phyloP scores from a whole-genome alignment of 2,888 invertebrate genomes.

The Caenorhabditis auriculariae region DNA sequence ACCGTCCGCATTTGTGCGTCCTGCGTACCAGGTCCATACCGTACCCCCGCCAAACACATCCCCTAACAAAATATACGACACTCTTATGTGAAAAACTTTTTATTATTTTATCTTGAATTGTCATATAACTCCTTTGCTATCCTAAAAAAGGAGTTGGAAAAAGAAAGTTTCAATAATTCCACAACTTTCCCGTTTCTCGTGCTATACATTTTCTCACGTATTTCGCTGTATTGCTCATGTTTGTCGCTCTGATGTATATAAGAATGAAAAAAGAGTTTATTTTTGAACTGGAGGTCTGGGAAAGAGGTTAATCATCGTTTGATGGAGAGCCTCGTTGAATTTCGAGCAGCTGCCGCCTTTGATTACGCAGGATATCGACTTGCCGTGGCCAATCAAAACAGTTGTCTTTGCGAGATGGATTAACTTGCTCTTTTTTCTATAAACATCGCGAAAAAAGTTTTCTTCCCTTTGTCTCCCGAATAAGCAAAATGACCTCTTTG shows the following conservation, averaged over 20 bases:
- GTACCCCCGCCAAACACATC: slow-evolving; percentile 25
- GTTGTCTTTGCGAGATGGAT: slow-evolving; percentile 26
- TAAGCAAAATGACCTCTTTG: no score
- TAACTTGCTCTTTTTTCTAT: slow-evolving; percentile 20
- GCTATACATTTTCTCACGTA: no score
- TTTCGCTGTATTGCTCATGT: no score
- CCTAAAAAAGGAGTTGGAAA: not conserved
- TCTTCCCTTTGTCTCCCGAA: no score
- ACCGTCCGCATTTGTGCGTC: slow-evolving; percentile 50
- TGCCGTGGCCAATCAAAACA: slow-evolving; percentile 14
- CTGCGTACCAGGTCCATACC: slow-evolving; percentile 36
- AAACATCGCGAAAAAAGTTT: no score
- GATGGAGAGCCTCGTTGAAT: slow-evolving; percentile 2
- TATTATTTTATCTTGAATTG: not conserved
- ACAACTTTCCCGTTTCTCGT: no score
- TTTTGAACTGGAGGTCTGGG: no score
- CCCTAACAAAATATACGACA: slow-evolving; percentile 54
- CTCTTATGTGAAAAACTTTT: slow-evolving; percentile 40
- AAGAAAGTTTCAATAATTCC: no score
- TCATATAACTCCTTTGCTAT: no score
- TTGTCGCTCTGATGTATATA: no score
- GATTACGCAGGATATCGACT: slow-evolving; percentile 23
- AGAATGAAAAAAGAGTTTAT: no score
- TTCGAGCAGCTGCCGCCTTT: slow-evolving; percentile 3
- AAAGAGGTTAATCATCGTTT: no score